Percentiles rank a stretch among this genome's conserved stretches.
Conservation (phyloP, 2,797 vertebrate species). For the Gymnoscopelus braueri region DNA sequence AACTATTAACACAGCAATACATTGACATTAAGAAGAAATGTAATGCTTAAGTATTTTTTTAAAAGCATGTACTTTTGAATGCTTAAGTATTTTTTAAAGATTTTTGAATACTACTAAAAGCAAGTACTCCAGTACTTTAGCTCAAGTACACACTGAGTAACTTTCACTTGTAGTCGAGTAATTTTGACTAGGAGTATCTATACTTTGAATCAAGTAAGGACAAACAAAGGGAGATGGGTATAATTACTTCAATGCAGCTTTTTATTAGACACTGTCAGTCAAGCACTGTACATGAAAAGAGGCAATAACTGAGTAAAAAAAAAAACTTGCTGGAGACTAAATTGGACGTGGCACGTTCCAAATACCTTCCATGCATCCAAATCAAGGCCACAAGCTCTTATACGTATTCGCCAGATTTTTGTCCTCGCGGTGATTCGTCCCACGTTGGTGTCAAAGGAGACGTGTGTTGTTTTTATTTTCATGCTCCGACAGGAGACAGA, state of each 20-base stretch:
- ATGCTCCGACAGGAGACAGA: constrained; percentile 54
- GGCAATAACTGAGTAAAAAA: constrained; percentile 1
- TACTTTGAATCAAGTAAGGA: too few relatives aligned
- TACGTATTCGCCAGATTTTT: constrained; percentile 32
- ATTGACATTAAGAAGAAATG: too few relatives aligned
- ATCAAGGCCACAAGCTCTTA: constrained; percentile 36
- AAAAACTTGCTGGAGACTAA: constrained; percentile 3
- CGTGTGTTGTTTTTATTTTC: constrained; percentile 67
- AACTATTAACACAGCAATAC: too few relatives aligned
- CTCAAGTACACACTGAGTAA: too few relatives aligned
- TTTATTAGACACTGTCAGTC: constrained; percentile 24
- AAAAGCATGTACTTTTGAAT: too few relatives aligned
- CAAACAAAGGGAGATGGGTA: too few relatives aligned
- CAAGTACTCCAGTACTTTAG: too few relatives aligned
- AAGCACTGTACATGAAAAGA: constrained; percentile 23
- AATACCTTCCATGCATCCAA: constrained; percentile 47
- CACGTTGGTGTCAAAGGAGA: constrained; percentile 70
- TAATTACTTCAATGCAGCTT: not conserved
- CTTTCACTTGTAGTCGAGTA: too few relatives aligned
- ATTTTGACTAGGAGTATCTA: too few relatives aligned
- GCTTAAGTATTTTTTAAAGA: too few relatives aligned
- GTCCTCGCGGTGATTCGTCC: constrained; percentile 56
- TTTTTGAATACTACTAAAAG: too few relatives aligned
- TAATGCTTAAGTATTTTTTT: too few relatives aligned
- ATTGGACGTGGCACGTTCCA: constrained; percentile 44